A percentile compares a stretch with the other conserved stretches of the same genome.
Conservation (phyloP, 1,140 invertebrate genomes). For the Leptoteleia sp. region DNA sequence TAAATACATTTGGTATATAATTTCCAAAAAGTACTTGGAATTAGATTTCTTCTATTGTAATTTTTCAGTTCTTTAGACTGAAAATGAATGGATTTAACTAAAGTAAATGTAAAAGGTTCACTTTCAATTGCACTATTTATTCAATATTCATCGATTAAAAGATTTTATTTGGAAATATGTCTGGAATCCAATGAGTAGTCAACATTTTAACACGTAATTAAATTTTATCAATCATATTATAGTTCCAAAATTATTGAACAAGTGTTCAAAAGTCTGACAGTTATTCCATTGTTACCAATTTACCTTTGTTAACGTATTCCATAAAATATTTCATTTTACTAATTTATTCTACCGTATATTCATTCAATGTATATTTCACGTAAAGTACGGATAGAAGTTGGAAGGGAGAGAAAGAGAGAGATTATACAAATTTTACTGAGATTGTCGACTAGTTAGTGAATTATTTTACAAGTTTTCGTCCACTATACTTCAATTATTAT, state of each 20-base stretch:
- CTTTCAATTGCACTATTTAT: no score
- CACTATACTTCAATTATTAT: no score
- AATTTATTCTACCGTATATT: slow-evolving; percentile 23
- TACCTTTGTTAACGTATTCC: slow-evolving; percentile 17
- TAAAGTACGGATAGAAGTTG: not conserved
- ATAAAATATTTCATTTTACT: slow-evolving; percentile 18
- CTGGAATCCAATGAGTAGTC: slow-evolving; percentile 2
- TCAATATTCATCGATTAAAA: not conserved
- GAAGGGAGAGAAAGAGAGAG: no score
- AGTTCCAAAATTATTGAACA: slow-evolving; percentile 14
- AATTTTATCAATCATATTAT: slow-evolving; percentile 5
- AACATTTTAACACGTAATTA: slow-evolving; percentile 4
- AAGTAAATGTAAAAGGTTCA: no score
- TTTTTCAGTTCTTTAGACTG: no score
- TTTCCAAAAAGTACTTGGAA: no score
- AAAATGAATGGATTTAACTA: no score
- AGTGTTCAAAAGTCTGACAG: slow-evolving; percentile 8
- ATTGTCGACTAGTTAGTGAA: not conserved
- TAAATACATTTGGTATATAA: no score
- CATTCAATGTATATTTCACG: slow-evolving; percentile 13
- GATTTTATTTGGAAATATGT: not conserved
- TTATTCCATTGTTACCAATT: slow-evolving; percentile 10
- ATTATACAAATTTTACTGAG: no score
- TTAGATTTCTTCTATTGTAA: no score
- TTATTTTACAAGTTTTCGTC: slow-evolving; percentile 15